Base-by-base conservation (phyloP, 2,888 invertebrate genomes). In the Tipula confusa region DNA sequence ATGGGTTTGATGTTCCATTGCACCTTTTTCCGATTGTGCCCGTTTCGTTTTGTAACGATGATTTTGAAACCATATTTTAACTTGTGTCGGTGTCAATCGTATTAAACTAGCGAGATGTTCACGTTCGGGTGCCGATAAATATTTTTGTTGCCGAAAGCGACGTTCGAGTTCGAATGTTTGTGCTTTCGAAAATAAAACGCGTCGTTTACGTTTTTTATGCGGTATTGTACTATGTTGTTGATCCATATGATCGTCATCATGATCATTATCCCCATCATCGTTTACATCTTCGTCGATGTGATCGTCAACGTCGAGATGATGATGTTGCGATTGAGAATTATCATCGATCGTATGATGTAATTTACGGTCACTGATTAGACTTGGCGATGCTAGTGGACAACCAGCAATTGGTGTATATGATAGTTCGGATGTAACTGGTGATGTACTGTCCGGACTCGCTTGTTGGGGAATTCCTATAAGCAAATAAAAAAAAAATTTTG, bases 1-100 rank as follows among this genome's bases (percentile, higher is more conserved):
- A 89, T 88, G 85, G 88, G 7, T 86, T 86, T 18, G 88, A 84
- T 92, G 90, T 84, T 94, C 93, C 86, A 94, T 93, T 85, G 93
- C 89, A 18, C 95, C 95, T 89, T 98, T 96, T 89, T 99, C 99
- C 87, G 97, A 97, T 84, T 97, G 95, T 0, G 98, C 97, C n/a
- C 99, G 92, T 90, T 99, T 99, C 87, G 98, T 98, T 92, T 99
- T 99, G 91, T 99, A 99, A 88, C 98, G 94, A 89, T 99, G 99
- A 89, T 98, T 98, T 89, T 98, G 98, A 91, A 99, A 99, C 99
- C 99, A 99, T 87, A 99, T 99, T 90, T 98, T 98, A 83, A 96
- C 96, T 91, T 99, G 99, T 1, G 98, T 99, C 0, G 99, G 99
- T 1, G 99, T 98, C 84, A 99, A 91, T 84, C 97, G 93, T 85